Conservation (phyloP, 2,888 invertebrate species). For the Cephus sareptanus region DNA sequence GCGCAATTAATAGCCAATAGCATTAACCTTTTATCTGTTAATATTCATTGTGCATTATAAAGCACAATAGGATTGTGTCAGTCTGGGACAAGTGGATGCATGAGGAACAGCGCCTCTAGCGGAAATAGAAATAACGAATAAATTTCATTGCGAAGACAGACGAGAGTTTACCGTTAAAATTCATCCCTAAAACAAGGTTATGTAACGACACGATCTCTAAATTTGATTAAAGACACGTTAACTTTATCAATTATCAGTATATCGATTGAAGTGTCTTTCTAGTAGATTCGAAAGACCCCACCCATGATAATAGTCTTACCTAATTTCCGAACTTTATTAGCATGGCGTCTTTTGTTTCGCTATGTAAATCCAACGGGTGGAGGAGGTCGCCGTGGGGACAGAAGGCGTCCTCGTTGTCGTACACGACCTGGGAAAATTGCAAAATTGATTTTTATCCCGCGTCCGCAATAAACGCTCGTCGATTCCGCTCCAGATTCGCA, state of each 20-base stretch:
- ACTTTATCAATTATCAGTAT: background rate
- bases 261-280: background rate
- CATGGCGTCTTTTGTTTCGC: slow-evolving; percentile 1
- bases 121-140: background rate
- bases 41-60: slow-evolving; percentile 56
- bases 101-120: slow-evolving; percentile 22
- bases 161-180: background rate
- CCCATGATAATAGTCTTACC: background rate
- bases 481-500: slow-evolving; percentile 54
- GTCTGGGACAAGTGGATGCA: slow-evolving; percentile 35
- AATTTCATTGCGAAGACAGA: background rate
- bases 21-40: slow-evolving; percentile 53
- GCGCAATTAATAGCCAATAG: slow-evolving; percentile 50
- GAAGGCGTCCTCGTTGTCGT: background rate
- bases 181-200: background rate
- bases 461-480: slow-evolving; percentile 47
- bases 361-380: background rate
- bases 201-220: background rate
- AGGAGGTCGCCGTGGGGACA: background rate
- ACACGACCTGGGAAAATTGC: slow-evolving; percentile 58
- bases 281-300: background rate
- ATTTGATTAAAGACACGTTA: background rate
- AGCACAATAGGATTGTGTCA: slow-evolving; percentile 38
- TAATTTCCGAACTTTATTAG: background rate
- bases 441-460: slow-evolving; percentile 56